Percentiles rank a stretch among this genome's conserved stretches.
phyloP scores from a whole-genome alignment of 2,888 invertebrate species.

The Athrips mouffetella region DNA sequence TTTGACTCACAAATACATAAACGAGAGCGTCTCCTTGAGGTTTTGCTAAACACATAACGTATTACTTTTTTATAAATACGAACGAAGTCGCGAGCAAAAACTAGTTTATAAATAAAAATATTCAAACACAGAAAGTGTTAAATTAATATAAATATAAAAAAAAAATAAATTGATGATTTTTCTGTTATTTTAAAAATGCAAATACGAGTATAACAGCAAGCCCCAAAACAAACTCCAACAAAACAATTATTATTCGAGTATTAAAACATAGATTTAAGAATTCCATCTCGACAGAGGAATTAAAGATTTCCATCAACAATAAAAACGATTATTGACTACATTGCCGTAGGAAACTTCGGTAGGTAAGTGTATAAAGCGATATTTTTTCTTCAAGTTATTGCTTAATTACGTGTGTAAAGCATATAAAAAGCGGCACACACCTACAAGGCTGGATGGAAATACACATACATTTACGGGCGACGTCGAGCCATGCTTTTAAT shows the following conservation, averaged over 20 bases:
- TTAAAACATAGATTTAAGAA: slow-evolving; percentile 5
- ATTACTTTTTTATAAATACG: no score
- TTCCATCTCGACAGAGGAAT: not conserved
- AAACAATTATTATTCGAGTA: slow-evolving; percentile 1
- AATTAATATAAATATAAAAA: no score
- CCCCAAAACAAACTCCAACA: not conserved
- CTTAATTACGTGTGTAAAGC: slow-evolving; percentile 49
- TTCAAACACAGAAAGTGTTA: no score
- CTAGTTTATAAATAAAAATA: no score
- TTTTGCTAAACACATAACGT: no score
- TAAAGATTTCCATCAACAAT: slow-evolving; percentile 23
- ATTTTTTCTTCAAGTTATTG: slow-evolving; percentile 50
- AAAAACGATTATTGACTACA: slow-evolving; percentile 27
- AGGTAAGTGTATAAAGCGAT: slow-evolving; percentile 35
- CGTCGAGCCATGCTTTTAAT: slow-evolving; percentile 35
- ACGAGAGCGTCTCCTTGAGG: no score
- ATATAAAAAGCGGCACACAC: slow-evolving; percentile 38
- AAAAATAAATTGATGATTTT: no score
- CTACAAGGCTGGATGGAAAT: slow-evolving; percentile 20
- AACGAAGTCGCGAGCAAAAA: no score
- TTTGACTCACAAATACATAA: no score
- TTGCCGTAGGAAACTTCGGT: slow-evolving; percentile 24
- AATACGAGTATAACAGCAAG: no score
- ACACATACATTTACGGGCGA: slow-evolving; percentile 25
- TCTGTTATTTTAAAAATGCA: not conserved